Conservation (phyloP, 2,888 invertebrate genomes). For the Callinectes sapidus region DNA sequence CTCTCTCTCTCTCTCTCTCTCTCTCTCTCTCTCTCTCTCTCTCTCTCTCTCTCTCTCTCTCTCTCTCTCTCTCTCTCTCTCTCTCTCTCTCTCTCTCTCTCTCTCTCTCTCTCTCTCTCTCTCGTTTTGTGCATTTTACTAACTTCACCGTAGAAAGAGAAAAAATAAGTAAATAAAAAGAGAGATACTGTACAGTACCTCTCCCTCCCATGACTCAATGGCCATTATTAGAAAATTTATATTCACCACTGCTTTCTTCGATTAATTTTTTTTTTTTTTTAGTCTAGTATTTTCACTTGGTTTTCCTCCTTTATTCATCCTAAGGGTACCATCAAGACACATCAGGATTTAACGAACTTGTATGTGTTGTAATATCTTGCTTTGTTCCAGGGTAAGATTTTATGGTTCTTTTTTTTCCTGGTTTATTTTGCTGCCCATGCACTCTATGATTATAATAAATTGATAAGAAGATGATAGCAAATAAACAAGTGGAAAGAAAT, state of each 20-base stretch:
- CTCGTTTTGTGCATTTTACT: no score
- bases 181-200: neutral
- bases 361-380: neutral
- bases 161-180: slow-evolving; percentile 37
- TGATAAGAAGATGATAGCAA: no score
- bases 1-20: neutral
- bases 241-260: neutral
- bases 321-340: neutral
- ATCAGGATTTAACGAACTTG: neutral
- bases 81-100: no score
- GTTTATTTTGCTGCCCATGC: no score
- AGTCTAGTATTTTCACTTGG: neutral
- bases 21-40: neutral
- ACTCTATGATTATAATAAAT: no score
- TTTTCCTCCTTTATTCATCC: neutral
- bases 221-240: neutral
- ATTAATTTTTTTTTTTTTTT: neutral
- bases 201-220: no score
- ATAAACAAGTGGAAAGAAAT: no score
- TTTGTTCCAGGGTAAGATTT: neutral
- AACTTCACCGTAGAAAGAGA: no score
- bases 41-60: no score
- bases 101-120: no score
- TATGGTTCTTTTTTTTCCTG: no score
- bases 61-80: no score